Evolutionary conservation across 2,888 invertebrate genomes (phyloP), one percentile per base, ranked within the genome.

Genomic region (Osedax frankpressi): DNA sequence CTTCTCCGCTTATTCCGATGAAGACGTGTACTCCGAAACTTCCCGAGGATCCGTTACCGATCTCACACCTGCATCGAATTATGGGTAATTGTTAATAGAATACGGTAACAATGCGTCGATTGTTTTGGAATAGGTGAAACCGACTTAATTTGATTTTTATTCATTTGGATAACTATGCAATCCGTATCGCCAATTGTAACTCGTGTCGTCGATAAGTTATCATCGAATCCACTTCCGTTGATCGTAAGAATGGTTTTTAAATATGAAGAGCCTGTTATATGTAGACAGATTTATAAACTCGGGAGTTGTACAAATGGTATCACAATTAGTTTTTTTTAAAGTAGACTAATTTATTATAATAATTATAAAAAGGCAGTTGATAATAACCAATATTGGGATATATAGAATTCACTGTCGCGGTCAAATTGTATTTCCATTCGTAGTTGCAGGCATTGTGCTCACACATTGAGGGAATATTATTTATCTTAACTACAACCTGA

Each of bases 401-500:
- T n/a, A n/a, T n/a, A n/a, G n/a, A n/a, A n/a, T n/a, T n/a, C n/a
- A n/a, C n/a, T n/a, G 6, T 19, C 6, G 44, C 11, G 19, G 44
- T 44, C 6, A 44, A 19, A 44, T 44, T 44, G 44, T 74, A 70
- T 1, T 73, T 74, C 80, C 80, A 82, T 19, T 76, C 74, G 76
- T 79, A 81, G 28, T 75, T 75, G 71, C 82, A 81, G 74, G 79
- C 76, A 2, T 78, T 79, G 19, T 73, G 63, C 44, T 11, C 44
- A 73, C 81, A 81, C 0, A 73, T 71, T 11, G 79, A 78, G 0
- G 81, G 80, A 19, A 82, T 78, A 26, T 77, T 76, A 75, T 82
- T 82, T 44, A 82, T 78, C 44, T 71, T 77, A 25, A 75, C 77
- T 0, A 44, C 27, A 28, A 78, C 78, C 78, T 79, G 75, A 0